Conservation (phyloP, 53 echinoderm and acorn worm genomes). For the Hippasteria phrygiana region DNA sequence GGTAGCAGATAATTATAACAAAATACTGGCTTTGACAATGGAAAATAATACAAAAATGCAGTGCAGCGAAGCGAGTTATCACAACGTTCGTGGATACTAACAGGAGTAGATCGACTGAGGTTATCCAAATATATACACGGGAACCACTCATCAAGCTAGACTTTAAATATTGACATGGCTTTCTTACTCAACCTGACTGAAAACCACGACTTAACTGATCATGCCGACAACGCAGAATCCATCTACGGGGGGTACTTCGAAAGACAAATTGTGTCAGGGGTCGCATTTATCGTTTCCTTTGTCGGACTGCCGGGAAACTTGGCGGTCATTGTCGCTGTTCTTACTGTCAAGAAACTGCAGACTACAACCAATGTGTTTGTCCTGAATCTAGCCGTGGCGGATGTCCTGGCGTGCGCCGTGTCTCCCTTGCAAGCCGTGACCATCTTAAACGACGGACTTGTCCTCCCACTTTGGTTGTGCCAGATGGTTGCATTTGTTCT, state of each 20-base stretch:
- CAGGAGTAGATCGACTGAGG: too few species aligned
- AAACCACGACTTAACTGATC: too few species aligned
- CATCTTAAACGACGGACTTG: conserved; percentile 9
- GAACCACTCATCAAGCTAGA: too few species aligned
- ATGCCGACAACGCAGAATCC: too few species aligned
- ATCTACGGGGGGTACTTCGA: not conserved
- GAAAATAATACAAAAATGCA: too few species aligned
- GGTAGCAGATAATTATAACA: too few species aligned
- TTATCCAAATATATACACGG: too few species aligned
- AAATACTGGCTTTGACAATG: too few species aligned
- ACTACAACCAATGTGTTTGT: conserved; percentile 39
- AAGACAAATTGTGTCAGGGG: not conserved
- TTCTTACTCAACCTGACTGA: too few species aligned
- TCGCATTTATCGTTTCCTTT: not conserved
- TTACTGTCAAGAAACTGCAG: conserved; percentile 1
- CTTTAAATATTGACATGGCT: too few species aligned
- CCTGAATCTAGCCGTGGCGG: conserved; percentile 12
- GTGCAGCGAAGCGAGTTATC: too few species aligned
- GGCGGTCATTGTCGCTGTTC: not conserved
- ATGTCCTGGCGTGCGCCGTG: not conserved
- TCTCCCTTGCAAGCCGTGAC: conserved; percentile 3
- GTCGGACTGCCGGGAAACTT: not conserved
- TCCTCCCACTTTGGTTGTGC: not conserved
- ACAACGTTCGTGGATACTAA: too few species aligned
- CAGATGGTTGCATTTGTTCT: conserved; percentile 8